A percentile compares a stretch with the other conserved stretches of the same genome.
Evolutionary conservation across 2,797 vertebrate species (phyloP).

Genomic region (Sylvia borin): DNA sequence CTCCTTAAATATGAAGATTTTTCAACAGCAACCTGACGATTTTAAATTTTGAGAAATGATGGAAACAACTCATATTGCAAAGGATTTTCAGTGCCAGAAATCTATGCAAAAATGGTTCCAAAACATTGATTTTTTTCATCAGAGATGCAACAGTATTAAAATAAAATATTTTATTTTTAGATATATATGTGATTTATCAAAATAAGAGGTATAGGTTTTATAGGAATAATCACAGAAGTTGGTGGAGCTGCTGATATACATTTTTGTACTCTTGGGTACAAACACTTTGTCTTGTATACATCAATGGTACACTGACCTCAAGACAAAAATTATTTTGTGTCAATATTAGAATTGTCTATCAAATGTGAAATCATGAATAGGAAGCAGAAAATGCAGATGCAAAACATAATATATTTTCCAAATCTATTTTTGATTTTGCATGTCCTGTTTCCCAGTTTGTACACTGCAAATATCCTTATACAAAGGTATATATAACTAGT

Average conservation of each 20-base stretch:
- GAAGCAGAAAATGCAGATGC: not conserved
- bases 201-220: not conserved
- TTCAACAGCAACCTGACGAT: accelerated
- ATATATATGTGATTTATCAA: not conserved
- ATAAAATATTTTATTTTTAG: not conserved
- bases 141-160: not conserved
- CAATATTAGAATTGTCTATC: not conserved
- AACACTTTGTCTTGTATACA: not conserved
- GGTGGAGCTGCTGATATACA: not conserved
- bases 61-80: not conserved
- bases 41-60: not conserved
- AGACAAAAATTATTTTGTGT: not conserved
- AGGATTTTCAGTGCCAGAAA: not conserved
- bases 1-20: not conserved
- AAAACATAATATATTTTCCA: not conserved
- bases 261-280: not conserved
- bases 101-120: not conserved
- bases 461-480: not conserved
- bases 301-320: not conserved
- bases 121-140: not conserved
- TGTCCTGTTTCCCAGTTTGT: not conserved
- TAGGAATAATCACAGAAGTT: not conserved
- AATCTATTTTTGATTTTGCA: not conserved
- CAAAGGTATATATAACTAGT: not conserved
- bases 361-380: not conserved